Conservation (phyloP, 2,797 vertebrate genomes). For the Coregonus suidteri region DNA sequence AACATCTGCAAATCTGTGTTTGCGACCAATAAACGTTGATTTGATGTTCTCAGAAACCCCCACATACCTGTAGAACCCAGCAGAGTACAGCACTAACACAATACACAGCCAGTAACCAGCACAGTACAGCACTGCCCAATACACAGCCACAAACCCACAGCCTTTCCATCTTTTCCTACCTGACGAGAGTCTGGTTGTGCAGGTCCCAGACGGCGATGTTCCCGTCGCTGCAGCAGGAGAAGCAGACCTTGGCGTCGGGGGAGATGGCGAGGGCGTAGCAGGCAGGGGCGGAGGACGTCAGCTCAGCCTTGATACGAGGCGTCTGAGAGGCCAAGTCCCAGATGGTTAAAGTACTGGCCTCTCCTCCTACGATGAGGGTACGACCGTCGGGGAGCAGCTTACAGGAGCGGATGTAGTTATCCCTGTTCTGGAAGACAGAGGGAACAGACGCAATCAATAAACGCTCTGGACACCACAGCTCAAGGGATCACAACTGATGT, state of each 20-base stretch:
- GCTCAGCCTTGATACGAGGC: slow-evolving; percentile 93
- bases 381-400: slow-evolving; percentile 80
- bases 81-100: background rate
- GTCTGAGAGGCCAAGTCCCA: slow-evolving; percentile 95
- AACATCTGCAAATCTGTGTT: no score
- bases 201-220: slow-evolving; percentile 82
- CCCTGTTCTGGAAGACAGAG: slow-evolving; percentile 75
- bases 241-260: slow-evolving; percentile 93
- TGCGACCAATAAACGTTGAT: no score
- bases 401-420: slow-evolving; percentile 83
- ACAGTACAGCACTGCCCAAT: no score
- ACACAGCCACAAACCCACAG: no score
- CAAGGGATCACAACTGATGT: background rate
- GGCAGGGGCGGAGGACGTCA: slow-evolving; percentile 91
- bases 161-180: slow-evolving; percentile 54
- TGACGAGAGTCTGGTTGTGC: slow-evolving; percentile 80
- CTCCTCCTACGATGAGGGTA: slow-evolving; percentile 79
- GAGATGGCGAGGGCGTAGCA: slow-evolving; percentile 94
- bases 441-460: slow-evolving; percentile 58
- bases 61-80: background rate
- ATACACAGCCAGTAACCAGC: no score
- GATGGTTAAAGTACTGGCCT: slow-evolving; percentile 92
- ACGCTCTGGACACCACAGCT: slow-evolving; percentile 36
- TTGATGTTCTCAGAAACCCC: background rate
- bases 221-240: slow-evolving; percentile 91